Conservation (phyloP, 2,888 invertebrate genomes). For the Heliothis peltigera region DNA sequence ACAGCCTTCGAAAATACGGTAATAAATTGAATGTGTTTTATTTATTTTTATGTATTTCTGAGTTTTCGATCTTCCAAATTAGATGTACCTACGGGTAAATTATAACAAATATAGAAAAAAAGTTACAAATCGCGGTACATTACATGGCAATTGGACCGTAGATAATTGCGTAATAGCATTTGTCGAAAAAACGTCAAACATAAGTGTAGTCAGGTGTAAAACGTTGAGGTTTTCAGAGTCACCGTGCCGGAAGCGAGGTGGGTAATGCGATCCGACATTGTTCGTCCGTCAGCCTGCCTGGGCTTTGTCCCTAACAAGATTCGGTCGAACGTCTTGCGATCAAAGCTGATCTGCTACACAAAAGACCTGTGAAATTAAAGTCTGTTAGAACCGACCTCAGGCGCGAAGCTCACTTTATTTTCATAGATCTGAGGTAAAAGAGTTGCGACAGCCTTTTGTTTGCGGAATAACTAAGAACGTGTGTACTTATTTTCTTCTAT, state of each 20-base stretch:
- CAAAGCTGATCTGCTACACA: slow-evolving; percentile 72
- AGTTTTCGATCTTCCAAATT: background rate
- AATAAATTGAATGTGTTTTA: background rate
- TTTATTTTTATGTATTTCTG: background rate
- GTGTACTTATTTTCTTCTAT: too few relatives aligned
- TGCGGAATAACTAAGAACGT: slow-evolving; percentile 30
- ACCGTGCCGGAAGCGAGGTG: slow-evolving; percentile 79
- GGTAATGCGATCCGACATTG: slow-evolving; percentile 79
- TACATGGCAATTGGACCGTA: slow-evolving; percentile 58
- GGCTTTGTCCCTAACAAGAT: slow-evolving; percentile 84
- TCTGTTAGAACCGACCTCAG: slow-evolving; percentile 61
- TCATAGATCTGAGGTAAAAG: slow-evolving; percentile 28
- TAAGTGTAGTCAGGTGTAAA: slow-evolving; percentile 81
- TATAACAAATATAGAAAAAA: slow-evolving; percentile 27
- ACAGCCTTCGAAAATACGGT: background rate
- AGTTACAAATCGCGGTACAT: slow-evolving; percentile 49
- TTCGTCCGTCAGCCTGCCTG: slow-evolving; percentile 69
- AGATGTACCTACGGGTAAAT: too few relatives aligned
- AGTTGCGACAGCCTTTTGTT: slow-evolving; percentile 25
- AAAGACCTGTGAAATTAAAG: slow-evolving; percentile 76
- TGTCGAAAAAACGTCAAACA: slow-evolving; percentile 67
- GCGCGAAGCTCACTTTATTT: slow-evolving; percentile 68
- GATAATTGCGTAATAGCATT: slow-evolving; percentile 72
- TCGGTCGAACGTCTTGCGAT: slow-evolving; percentile 70
- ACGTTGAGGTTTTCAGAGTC: slow-evolving; percentile 74